phyloP scores from a whole-genome alignment of 2,888 invertebrate genomes.

The Polydesmus complanatus region DNA sequence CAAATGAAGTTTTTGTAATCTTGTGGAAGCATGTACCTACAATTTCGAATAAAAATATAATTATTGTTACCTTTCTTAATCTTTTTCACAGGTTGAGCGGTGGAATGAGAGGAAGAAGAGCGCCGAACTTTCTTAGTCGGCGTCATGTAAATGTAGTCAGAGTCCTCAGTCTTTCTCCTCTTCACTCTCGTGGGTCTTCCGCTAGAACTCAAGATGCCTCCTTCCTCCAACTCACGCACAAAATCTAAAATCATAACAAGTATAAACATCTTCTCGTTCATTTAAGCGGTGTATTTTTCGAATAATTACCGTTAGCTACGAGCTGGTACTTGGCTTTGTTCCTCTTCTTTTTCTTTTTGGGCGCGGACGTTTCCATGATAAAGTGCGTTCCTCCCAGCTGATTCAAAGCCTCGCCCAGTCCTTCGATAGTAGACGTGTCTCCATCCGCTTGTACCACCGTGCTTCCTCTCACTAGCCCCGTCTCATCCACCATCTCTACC shows the following conservation, averaged over 20 bases:
- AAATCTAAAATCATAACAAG: no score
- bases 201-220: no score
- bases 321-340: no score
- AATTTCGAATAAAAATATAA: no score
- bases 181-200: conserved; percentile 35
- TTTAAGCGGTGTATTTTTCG: no score
- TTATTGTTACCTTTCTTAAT: not conserved
- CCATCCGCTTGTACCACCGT: conserved; percentile 14
- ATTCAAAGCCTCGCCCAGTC: not conserved
- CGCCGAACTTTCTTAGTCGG: conserved; percentile 23
- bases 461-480: conserved; percentile 4
- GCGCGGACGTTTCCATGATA: not conserved
- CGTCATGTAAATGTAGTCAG: conserved; percentile 19
- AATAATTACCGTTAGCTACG: no score
- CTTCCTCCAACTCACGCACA: no score
- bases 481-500: conserved; percentile 17
- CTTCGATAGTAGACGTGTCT: conserved; percentile 3
- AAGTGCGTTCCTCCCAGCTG: not conserved
- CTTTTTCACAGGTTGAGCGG: not conserved
- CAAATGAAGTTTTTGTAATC: no score
- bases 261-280: no score
- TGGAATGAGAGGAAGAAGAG: not conserved
- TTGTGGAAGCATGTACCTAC: no score
- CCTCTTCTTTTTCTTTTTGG: not conserved
- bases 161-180: conserved; percentile 34